Evolutionary conservation across 2,797 vertebrate species (phyloP).

Genomic region (Thunnus albacares): DNA sequence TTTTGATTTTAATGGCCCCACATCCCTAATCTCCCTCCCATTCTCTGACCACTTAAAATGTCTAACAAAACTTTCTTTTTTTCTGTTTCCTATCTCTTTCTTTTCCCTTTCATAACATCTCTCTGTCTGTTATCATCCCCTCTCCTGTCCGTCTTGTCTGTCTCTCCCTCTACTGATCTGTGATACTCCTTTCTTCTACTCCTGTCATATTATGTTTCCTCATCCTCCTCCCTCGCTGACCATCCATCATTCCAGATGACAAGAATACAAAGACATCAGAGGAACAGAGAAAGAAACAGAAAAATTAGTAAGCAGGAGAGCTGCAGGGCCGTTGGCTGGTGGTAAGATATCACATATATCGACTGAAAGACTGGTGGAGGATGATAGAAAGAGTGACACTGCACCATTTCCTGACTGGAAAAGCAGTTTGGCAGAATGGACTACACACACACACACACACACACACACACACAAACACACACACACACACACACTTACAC

Average conservation of each 20-base stretch:
- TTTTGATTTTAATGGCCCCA: not conserved
- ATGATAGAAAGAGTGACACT: constrained; percentile 62
- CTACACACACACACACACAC: constrained; percentile 29
- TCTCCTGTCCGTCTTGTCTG: constrained; percentile 8
- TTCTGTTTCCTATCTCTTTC: not conserved
- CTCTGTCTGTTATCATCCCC: constrained; percentile 17
- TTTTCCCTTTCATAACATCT: constrained; percentile 9
- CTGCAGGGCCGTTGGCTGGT: constrained; percentile 18
- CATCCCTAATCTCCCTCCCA: not conserved
- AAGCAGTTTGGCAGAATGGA: constrained; percentile 54
- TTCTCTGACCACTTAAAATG: constrained; percentile 3
- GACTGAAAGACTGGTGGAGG: constrained; percentile 50
- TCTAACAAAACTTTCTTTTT: not conserved
- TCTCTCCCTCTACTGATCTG: constrained; percentile 42
- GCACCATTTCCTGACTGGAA: constrained; percentile 70
- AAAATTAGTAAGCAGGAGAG: constrained; percentile 5
- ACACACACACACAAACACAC: constrained; percentile 23
- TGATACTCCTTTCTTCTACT: constrained; percentile 58
- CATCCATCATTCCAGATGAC: constrained; percentile 68
- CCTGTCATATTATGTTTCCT: constrained; percentile 72
- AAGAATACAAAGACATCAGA: constrained; percentile 70
- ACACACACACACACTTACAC: constrained; percentile 12
- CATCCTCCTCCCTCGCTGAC: constrained; percentile 52
- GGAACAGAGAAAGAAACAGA: constrained; percentile 24
- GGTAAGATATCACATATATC: constrained; percentile 44